Conservation (phyloP, 2,113 vertebrate species). For the Atlantisia rogersi region DNA sequence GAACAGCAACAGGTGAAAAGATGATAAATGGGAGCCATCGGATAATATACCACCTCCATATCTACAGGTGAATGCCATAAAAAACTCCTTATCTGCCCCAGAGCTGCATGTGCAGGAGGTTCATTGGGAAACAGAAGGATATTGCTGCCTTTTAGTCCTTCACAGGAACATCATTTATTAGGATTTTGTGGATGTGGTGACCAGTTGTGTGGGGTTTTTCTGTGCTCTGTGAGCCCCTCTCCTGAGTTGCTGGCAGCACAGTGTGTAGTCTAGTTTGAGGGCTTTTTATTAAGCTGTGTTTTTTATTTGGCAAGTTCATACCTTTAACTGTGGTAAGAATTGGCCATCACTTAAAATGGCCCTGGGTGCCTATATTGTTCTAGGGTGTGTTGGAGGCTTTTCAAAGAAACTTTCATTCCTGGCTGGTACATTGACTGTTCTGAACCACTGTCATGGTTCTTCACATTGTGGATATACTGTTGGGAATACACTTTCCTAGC, state of each 20-base stretch:
- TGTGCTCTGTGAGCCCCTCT: constrained; percentile 78
- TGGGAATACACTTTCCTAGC: too few species aligned
- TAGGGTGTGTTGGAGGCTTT: too few species aligned
- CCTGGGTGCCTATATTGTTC: too few species aligned
- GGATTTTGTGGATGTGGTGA: constrained; percentile 55
- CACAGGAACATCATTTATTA: constrained; percentile 60
- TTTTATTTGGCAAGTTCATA: constrained; percentile 39
- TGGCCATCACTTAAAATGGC: too few species aligned
- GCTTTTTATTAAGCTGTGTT: constrained; percentile 67
- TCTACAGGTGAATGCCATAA: constrained; percentile 42
- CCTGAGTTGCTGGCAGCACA: constrained; percentile 68
- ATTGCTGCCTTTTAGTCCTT: constrained; percentile 75
- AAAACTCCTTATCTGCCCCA: constrained; percentile 63
- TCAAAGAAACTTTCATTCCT: too few species aligned
- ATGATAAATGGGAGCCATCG: too few species aligned
- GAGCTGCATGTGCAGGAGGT: constrained; percentile 71
- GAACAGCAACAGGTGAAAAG: too few species aligned
- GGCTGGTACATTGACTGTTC: too few species aligned
- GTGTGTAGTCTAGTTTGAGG: constrained; percentile 63
- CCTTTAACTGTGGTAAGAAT: too few species aligned
- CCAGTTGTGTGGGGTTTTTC: constrained; percentile 55
- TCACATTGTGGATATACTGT: too few species aligned
- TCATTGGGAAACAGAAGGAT: constrained; percentile 76
- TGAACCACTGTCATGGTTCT: too few species aligned
- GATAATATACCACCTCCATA: too few species aligned